These are phyloP conservation scores for Cephalotes varians DNA, from an alignment of 2,888 invertebrate species.

Conservation along the genomic window DNA sequence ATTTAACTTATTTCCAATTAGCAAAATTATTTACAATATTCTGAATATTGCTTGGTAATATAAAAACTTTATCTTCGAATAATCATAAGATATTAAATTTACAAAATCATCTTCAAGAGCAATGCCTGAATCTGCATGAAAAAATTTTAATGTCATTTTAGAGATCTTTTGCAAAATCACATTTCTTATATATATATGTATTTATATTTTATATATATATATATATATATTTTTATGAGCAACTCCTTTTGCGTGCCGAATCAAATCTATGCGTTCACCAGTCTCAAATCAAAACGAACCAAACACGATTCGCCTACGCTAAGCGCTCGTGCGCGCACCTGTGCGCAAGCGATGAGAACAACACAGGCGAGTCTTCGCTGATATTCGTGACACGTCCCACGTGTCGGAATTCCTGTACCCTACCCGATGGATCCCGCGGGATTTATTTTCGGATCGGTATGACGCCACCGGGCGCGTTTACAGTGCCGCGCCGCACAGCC, in stretches of 20 bases:
- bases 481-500: slow-evolving; percentile 62
- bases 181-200: neutral
- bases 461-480: slow-evolving; percentile 78
- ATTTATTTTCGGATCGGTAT: slow-evolving; percentile 83
- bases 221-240: neutral
- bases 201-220: too few species aligned
- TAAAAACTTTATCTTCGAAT: neutral
- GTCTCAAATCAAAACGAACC: neutral
- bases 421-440: slow-evolving; percentile 79
- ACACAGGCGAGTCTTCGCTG: neutral
- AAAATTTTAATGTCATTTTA: neutral
- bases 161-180: neutral
- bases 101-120: neutral
- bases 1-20: neutral
- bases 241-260: neutral
- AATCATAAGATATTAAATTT: neutral
- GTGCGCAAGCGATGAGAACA: slow-evolving; percentile 30
- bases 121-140: neutral
- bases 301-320: neutral
- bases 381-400: slow-evolving; percentile 80
- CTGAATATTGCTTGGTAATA: neutral
- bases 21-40: neutral
- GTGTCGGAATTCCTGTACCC: slow-evolving; percentile 80
- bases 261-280: neutral
- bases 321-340: slow-evolving; percentile 14